phyloP scores from a whole-genome alignment of 2,888 invertebrate species.

The Epinotia demarniana region DNA sequence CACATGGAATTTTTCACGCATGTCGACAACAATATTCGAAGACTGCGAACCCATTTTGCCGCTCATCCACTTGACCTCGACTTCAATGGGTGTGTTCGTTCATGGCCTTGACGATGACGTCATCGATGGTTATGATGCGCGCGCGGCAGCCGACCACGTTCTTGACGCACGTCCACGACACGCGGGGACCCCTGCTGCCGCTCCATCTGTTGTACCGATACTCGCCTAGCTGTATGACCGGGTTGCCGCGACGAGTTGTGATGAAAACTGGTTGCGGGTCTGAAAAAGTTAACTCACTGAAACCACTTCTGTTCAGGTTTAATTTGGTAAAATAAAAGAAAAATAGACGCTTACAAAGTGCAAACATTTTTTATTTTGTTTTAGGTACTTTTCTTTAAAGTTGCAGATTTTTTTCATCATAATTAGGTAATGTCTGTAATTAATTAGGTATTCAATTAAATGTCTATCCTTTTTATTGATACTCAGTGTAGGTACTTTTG shows the following conservation, averaged over 20 bases:
- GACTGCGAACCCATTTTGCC: too few species aligned
- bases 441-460: too few species aligned
- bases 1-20: background rate
- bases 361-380: too few species aligned
- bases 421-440: too few species aligned
- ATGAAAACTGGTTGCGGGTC: slow-evolving; percentile 17
- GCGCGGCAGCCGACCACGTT: slow-evolving; percentile 56
- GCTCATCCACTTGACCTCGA: background rate
- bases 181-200: slow-evolving; percentile 52
- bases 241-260: slow-evolving; percentile 39
- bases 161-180: slow-evolving; percentile 59
- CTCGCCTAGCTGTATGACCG: slow-evolving; percentile 30
- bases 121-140: slow-evolving; percentile 58
- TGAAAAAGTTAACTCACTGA: background rate
- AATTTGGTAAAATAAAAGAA: background rate
- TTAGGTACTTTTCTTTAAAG: too few species aligned
- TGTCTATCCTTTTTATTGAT: too few species aligned
- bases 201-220: slow-evolving; percentile 56
- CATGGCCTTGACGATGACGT: slow-evolving; percentile 53
- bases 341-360: too few species aligned
- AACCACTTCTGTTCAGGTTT: background rate
- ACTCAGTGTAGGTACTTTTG: too few species aligned
- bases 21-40: background rate
- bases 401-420: too few species aligned
- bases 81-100: slow-evolving; percentile 42